Conservation (phyloP, 2,113 vertebrate genomes). For the Psittacara wagleri region DNA sequence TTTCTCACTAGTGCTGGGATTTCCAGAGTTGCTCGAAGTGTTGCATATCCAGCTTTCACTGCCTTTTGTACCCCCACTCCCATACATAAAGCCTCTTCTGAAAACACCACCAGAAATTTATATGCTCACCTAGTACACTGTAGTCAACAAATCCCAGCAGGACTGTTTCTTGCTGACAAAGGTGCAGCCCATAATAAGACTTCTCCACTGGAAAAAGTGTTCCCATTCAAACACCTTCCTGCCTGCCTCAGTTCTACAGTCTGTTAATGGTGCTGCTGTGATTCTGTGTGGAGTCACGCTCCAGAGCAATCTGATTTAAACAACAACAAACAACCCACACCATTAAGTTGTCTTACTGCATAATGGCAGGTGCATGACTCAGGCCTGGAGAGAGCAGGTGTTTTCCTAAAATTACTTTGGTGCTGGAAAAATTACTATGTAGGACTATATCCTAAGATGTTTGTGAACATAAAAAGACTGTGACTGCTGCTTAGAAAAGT, state of each 20-base stretch:
- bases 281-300: background rate
- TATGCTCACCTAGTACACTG: background rate
- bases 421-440: background rate
- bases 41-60: background rate
- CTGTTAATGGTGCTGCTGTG: accelerated
- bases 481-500: background rate
- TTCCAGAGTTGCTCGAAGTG: background rate
- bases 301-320: background rate
- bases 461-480: background rate
- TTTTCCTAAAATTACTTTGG: background rate
- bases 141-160: background rate
- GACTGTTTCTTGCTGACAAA: background rate
- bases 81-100: background rate
- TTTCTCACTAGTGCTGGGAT: background rate
- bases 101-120: accelerated
- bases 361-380: background rate
- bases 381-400: background rate
- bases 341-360: background rate
- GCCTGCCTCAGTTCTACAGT: accelerated
- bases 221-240: background rate
- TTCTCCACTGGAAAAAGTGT: background rate
- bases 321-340: background rate
- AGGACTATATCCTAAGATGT: background rate
- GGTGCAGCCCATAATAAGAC: background rate
- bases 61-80: background rate